Evolutionary conservation across 2,888 invertebrate genomes (phyloP).

Genomic region (Xanthostigma xanthostigma): DNA sequence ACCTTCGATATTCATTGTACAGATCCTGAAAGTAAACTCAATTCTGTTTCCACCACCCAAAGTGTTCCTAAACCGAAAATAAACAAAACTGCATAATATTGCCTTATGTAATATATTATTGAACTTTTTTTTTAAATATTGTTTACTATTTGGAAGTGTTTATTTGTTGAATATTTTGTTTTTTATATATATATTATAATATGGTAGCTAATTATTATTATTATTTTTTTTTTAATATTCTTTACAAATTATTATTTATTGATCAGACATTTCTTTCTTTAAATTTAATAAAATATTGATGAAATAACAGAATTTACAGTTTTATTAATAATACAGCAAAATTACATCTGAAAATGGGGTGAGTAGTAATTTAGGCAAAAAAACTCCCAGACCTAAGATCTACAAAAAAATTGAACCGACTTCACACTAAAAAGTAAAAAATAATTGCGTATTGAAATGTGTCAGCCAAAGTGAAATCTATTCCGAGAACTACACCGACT

Average conservation of each 20-base stretch:
- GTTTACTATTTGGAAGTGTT: neutral
- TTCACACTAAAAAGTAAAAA: no score
- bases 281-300: no score
- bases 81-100: slow-evolving; percentile 1
- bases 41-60: slow-evolving; percentile 3
- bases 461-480: no score
- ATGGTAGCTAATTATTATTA: neutral
- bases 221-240: neutral
- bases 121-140: neutral
- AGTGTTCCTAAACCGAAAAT: slow-evolving; percentile 4
- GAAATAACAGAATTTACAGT: no score
- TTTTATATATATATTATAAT: neutral
- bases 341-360: no score
- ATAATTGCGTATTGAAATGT: no score
- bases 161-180: neutral
- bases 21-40: neutral
- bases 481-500: no score
- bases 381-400: no score
- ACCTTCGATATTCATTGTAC: neutral
- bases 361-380: no score
- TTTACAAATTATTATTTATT: neutral
- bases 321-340: no score
- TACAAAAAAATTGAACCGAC: no score
- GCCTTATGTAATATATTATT: slow-evolving; percentile 3
- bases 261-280: neutral